Evolutionary conservation across 2,113 vertebrate species (phyloP).

Genomic region (Entelurus aequoreus): DNA sequence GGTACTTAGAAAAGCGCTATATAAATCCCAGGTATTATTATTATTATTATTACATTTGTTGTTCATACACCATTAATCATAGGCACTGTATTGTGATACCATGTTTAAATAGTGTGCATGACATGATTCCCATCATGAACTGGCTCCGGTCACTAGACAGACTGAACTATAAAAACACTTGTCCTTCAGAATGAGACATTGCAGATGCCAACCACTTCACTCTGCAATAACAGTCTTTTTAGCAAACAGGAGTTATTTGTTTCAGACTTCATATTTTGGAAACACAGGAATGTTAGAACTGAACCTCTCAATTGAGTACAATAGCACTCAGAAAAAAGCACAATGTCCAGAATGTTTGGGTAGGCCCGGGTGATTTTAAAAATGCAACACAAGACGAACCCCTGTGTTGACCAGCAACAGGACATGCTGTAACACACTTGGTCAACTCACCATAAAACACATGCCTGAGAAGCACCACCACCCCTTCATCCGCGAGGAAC

Average conservation of each 20-base stretch:
- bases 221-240: slow-evolving; percentile 3
- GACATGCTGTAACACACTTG: slow-evolving; percentile 39
- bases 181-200: neutral
- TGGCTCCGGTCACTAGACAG: neutral
- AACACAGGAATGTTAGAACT: slow-evolving; percentile 6
- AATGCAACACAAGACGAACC: slow-evolving; percentile 14
- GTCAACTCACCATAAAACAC: slow-evolving; percentile 31
- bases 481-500: neutral
- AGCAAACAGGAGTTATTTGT: neutral
- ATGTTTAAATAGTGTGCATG: neutral
- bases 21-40: too few species aligned
- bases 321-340: slow-evolving; percentile 1
- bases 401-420: slow-evolving; percentile 25
- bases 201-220: neutral
- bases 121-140: neutral
- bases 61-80: neutral
- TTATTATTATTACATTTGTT: too few species aligned
- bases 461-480: slow-evolving; percentile 3
- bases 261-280: slow-evolving; percentile 7
- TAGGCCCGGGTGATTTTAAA: slow-evolving; percentile 42
- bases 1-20: too few species aligned
- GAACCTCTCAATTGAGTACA: slow-evolving; percentile 11
- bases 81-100: neutral
- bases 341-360: slow-evolving; percentile 29
- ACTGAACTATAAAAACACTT: neutral